Base-by-base conservation (phyloP, 2,113 vertebrate genomes). In the Barnardius zonarius region DNA sequence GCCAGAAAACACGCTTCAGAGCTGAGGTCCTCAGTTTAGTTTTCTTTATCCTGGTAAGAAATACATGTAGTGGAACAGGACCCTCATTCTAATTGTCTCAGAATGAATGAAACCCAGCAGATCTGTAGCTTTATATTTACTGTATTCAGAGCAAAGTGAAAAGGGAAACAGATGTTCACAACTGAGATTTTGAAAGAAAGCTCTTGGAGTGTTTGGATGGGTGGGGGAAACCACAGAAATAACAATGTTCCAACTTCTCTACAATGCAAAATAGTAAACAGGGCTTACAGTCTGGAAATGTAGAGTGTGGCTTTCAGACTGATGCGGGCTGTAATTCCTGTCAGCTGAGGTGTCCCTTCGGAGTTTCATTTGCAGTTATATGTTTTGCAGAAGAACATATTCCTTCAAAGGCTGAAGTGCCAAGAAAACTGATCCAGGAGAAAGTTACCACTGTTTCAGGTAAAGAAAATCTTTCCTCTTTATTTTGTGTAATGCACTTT, bases 351-450 rank as follows among this genome's bases (percentile, higher is more conserved):
- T 78, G 41, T 61, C 51, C 70, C 44, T 92, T 95, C 91, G 93
- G 48, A 52, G 30, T 94, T 79, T 82, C 74, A 39, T 83, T 86
- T 84, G n/a, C 79, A 61, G 18, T 80, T 97, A 57, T 86, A 70
- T 97, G 9, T 96, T 97, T 98, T 97, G 74, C 97, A 98, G 98
- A 98, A 95, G 95, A 95, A 37, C 23, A 1, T 27, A 43, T 66
- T 73, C 70, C 88, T 5, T 75, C 67, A 75, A 88, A 93, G 37
- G 33, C 17, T 74, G 94, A 97, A 70, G 91, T 77, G 48, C 92
- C 90, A 69, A 95, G 44, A 62, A 89, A 87, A 82, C 85, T 9
- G 25, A 97, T 75, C 59, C 84, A 78, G 72, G 94, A 97, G 37
- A 66, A 87, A 41, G 41, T 20, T 59, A 82, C n/a, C 11, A 46